Conservation (phyloP, 2,888 invertebrate species). For the Acanthosepion esculentum region DNA sequence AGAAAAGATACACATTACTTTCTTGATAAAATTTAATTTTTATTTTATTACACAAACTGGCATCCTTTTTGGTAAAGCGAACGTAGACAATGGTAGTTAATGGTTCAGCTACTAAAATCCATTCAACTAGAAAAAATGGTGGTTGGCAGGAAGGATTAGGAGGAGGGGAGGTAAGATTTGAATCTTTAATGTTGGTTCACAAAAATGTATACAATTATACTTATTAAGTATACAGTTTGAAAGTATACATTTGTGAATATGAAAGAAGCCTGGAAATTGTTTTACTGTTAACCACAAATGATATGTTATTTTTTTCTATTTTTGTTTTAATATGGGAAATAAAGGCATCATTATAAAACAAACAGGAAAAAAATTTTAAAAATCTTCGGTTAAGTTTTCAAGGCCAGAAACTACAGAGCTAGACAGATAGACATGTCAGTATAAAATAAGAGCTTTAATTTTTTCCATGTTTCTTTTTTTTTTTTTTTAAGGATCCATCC, state of each 20-base stretch:
- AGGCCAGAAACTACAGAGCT: not conserved
- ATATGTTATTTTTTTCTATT: not conserved
- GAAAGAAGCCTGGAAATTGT: not conserved
- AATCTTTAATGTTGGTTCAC: not conserved
- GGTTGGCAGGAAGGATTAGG: not conserved
- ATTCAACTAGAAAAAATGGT: not conserved
- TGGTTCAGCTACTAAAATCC: not conserved
- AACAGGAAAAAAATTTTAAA: not conserved
- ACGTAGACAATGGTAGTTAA: not conserved
- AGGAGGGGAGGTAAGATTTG: not conserved
- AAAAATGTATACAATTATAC: not conserved
- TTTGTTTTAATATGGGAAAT: not conserved
- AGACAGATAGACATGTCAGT: not conserved
- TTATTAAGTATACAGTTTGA: not conserved
- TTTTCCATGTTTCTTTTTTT: not conserved
- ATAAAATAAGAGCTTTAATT: not conserved
- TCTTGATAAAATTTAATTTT: not conserved
- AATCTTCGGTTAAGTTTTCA: not conserved
- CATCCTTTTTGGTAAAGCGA: not conserved
- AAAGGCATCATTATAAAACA: not conserved
- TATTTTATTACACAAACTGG: not conserved
- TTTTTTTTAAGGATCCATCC: not conserved
- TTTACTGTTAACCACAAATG: not conserved
- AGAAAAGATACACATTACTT: not conserved
- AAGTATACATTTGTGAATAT: not conserved